Evolutionary conservation across 2,113 vertebrate genomes (phyloP).

Genomic region (Lepisosteus osseus): DNA sequence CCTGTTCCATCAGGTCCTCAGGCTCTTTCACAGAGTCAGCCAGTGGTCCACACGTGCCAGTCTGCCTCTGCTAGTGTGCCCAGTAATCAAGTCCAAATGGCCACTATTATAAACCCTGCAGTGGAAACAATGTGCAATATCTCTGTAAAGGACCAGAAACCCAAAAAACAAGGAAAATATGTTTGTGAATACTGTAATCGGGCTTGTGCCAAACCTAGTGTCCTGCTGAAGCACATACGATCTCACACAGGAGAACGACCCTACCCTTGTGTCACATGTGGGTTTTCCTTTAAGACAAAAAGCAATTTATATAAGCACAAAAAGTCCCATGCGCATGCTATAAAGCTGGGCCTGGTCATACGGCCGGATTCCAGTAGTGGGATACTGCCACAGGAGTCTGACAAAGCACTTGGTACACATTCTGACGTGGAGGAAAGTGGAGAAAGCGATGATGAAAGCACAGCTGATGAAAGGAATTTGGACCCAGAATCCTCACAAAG

Average conservation of each 20-base stretch:
- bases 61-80: conserved; percentile 77
- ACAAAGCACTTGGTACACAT: conserved; percentile 83
- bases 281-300: conserved; percentile 99
- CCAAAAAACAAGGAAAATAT: conserved; percentile 94
- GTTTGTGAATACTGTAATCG: conserved; percentile 92
- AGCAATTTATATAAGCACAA: conserved; percentile 99
- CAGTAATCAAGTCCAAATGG: conserved; percentile 76
- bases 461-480: conserved; percentile 68
- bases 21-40: conserved; percentile 80
- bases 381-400: conserved; percentile 82
- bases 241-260: conserved; percentile 97
- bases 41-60: conserved; percentile 74
- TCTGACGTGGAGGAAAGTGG: conserved; percentile 90
- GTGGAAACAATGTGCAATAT: conserved; percentile 81
- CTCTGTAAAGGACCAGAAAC: conserved; percentile 89
- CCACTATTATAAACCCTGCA: conserved; percentile 78
- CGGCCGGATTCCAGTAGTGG: conserved; percentile 80
- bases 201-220: conserved; percentile 94
- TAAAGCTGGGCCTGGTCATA: conserved; percentile 88
- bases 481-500: conserved; percentile 73
- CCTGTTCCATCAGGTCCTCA: conserved; percentile 74
- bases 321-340: conserved; percentile 96
- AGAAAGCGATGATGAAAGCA: conserved; percentile 88
- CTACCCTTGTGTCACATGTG: conserved; percentile 93
- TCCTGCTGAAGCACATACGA: conserved; percentile 94